A percentile compares a stretch with the other conserved stretches of the same genome.
Evolutionary conservation across 2,113 vertebrate species (phyloP).

Genomic region (Thamnaconus septentrionalis): DNA sequence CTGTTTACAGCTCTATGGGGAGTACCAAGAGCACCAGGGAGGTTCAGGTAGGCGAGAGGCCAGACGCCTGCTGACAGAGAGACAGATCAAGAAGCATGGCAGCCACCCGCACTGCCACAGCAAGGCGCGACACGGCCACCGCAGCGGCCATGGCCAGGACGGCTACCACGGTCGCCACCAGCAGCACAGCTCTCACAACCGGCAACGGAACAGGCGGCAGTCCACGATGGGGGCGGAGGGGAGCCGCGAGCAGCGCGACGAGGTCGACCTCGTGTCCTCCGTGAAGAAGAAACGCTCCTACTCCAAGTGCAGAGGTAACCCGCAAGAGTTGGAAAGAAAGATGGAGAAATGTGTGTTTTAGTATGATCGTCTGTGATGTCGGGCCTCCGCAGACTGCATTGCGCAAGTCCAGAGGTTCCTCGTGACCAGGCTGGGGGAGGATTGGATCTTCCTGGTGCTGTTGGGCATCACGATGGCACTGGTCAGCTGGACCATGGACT

Average conservation of each 20-base stretch:
- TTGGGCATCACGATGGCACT: constrained; percentile 94
- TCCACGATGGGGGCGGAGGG: no score
- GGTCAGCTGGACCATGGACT: constrained; percentile 98
- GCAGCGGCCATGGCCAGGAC: constrained; percentile 57
- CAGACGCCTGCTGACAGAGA: constrained; percentile 77
- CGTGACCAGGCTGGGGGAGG: constrained; percentile 90
- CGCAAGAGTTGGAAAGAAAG: neutral
- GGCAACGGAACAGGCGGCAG: constrained; percentile 53
- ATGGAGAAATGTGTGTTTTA: no score
- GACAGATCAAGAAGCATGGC: constrained; percentile 70
- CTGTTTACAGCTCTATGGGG: constrained; percentile 82
- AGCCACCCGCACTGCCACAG: constrained; percentile 41
- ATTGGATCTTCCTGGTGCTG: constrained; percentile 96
- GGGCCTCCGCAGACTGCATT: constrained; percentile 79
- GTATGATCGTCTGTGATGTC: neutral
- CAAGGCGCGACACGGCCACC: constrained; percentile 41
- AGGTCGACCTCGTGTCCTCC: constrained; percentile 54
- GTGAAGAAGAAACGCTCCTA: constrained; percentile 81
- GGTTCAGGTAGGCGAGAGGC: constrained; percentile 79
- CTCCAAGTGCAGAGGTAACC: constrained; percentile 87
- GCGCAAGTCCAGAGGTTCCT: constrained; percentile 80
- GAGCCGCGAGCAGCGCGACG: no score
- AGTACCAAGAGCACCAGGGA: constrained; percentile 85
- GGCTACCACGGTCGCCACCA: constrained; percentile 34
- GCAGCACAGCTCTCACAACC: constrained; percentile 1